Conservation (phyloP, 1,140 invertebrate species). For the Mactra quadrangularis region DNA sequence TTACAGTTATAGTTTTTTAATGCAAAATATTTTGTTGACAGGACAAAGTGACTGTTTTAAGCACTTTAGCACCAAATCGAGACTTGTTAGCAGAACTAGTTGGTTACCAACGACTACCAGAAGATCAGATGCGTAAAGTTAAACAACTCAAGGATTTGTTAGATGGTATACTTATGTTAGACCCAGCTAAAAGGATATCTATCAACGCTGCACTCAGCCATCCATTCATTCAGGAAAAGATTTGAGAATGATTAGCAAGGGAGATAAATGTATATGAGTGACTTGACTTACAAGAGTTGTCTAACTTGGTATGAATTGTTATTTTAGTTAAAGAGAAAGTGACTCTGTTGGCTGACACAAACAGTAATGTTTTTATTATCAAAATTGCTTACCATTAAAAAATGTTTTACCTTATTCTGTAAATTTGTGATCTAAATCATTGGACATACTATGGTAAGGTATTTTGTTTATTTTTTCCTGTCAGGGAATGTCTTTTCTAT, state of each 20-base stretch:
- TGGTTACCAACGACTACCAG: conserved; percentile 92
- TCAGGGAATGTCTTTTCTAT: too few species aligned
- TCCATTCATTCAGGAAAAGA: conserved; percentile 96
- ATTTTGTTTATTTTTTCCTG: too few species aligned
- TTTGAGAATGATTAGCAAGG: conserved; percentile 63
- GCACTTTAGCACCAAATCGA: conserved; percentile 93
- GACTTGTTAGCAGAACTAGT: conserved; percentile 95
- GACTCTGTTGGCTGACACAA: too few species aligned
- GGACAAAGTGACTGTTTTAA: conserved; percentile 98
- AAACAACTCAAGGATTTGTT: conserved; percentile 96
- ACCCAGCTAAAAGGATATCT: conserved; percentile 95
- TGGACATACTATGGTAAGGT: too few species aligned
- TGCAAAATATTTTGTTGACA: conserved; percentile 82
- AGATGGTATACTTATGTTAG: conserved; percentile 96
- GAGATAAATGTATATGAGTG: background rate
- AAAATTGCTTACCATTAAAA: too few species aligned
- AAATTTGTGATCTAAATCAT: too few species aligned
- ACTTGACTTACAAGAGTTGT: conserved; percentile 1
- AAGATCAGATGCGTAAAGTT: conserved; percentile 95
- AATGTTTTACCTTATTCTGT: too few species aligned
- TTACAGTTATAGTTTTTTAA: too few species aligned
- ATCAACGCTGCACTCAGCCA: conserved; percentile 97
- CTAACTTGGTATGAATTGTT: conserved; percentile 34
- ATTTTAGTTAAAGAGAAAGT: too few species aligned
- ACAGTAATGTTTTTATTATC: too few species aligned